Evolutionary conservation across 2,113 vertebrate species (phyloP).

Genomic region (Probosciger aterrimus): DNA sequence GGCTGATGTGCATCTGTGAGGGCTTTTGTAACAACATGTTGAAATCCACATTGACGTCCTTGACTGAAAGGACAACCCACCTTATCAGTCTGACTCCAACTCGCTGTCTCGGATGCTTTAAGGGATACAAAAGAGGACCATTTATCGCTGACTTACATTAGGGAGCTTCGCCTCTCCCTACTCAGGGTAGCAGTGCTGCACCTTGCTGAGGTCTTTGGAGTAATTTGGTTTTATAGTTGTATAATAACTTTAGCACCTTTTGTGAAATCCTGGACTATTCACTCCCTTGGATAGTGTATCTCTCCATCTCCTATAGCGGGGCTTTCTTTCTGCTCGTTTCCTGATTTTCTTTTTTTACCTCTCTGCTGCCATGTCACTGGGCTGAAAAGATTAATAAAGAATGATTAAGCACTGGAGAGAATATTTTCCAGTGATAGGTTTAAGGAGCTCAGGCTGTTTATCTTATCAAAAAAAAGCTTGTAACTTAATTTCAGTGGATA

Average conservation of each 20-base stretch:
- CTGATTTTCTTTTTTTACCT: neutral
- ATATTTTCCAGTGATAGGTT: neutral
- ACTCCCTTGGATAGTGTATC: neutral
- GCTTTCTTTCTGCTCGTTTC: neutral
- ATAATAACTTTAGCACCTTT: neutral
- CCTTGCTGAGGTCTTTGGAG: neutral
- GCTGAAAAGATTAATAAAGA: conserved; percentile 26
- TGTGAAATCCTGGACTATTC: neutral
- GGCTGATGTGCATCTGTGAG: neutral
- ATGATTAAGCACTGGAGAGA: neutral
- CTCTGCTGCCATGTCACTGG: neutral
- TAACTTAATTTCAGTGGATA: conserved; percentile 27
- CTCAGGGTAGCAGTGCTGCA: neutral
- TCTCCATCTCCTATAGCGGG: neutral
- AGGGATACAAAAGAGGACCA: rapidly evolving
- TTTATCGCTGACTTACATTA: neutral
- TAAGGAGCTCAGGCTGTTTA: conserved; percentile 9
- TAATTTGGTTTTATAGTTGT: rapidly evolving
- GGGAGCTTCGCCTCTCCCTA: neutral
- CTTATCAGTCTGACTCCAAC: neutral
- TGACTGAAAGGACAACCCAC: neutral
- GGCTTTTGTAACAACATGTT: rapidly evolving
- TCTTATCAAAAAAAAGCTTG: conserved; percentile 22
- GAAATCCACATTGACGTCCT: neutral
- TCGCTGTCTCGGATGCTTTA: rapidly evolving